Evolutionary conservation across 2,797 vertebrate genomes (phyloP).

Genomic region (Tragelaphus eurycerus): DNA sequence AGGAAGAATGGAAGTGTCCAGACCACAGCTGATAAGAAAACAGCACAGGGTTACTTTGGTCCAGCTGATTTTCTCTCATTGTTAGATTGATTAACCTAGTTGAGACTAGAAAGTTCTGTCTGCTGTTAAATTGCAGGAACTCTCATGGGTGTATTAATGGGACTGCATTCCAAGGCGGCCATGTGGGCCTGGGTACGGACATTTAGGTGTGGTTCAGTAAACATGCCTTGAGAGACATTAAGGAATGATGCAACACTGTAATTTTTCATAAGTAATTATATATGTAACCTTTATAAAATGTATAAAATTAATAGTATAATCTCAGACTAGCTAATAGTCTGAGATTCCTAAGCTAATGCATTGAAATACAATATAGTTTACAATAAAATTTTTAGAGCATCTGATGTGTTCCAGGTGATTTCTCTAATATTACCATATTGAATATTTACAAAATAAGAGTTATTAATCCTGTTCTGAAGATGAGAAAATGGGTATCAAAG

Average conservation of each 20-base stretch:
- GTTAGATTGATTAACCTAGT: not conserved
- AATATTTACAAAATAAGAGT: not conserved
- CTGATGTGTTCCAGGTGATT: not conserved
- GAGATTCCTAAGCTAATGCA: not conserved
- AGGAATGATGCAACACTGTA: not conserved
- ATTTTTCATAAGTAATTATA: not conserved
- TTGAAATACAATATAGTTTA: too few relatives aligned
- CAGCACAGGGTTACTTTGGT: not conserved
- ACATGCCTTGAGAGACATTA: not conserved
- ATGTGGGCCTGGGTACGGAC: not conserved
- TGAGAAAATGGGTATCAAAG: not conserved
- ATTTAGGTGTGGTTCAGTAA: not conserved
- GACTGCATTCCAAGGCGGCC: not conserved
- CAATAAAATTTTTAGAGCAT: not conserved
- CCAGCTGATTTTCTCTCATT: not conserved
- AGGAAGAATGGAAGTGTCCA: fast-evolving
- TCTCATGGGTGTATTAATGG: not conserved
- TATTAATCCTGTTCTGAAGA: not conserved
- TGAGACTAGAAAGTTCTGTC: not conserved
- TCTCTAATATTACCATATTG: not conserved
- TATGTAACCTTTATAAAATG: not conserved
- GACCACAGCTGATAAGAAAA: not conserved
- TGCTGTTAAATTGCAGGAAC: not conserved
- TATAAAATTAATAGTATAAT: not conserved
- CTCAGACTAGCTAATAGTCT: not conserved